phyloP scores from a whole-genome alignment of 2,797 vertebrate species.

The Schizopygopsis malacanthus region DNA sequence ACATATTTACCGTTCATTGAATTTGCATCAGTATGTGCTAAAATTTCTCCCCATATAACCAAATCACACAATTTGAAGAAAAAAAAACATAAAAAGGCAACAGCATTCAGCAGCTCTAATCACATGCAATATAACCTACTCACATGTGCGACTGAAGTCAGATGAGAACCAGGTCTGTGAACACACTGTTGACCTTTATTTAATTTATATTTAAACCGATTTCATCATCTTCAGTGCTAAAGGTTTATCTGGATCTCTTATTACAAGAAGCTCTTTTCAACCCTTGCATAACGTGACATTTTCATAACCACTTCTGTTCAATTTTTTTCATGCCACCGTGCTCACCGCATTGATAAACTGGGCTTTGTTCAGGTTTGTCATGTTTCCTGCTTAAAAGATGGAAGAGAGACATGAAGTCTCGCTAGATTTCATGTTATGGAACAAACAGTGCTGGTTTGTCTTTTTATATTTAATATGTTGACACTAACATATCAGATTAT shows the following conservation, averaged over 20 bases:
- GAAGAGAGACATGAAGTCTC: neutral
- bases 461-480: neutral
- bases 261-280: constrained; percentile 38
- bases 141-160: neutral
- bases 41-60: neutral
- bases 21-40: neutral
- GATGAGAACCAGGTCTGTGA: neutral
- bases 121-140: neutral
- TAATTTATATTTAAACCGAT: constrained; percentile 18
- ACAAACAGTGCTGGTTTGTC: neutral
- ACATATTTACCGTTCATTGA: neutral
- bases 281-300: constrained; percentile 47
- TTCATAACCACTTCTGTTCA: constrained; percentile 34
- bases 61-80: neutral
- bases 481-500: constrained; percentile 1
- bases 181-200: constrained; percentile 23
- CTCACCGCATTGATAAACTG: constrained; percentile 10
- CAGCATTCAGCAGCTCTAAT: neutral
- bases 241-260: constrained; percentile 24
- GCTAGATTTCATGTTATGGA: neutral
- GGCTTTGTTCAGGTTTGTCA: constrained; percentile 37
- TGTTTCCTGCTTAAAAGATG: constrained; percentile 26
- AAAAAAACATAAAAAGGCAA: neutral
- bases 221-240: constrained; percentile 16
- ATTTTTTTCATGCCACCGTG: constrained; percentile 31